Base-by-base conservation (phyloP, 2,113 vertebrate species). In the Oryzias melastigma region DNA sequence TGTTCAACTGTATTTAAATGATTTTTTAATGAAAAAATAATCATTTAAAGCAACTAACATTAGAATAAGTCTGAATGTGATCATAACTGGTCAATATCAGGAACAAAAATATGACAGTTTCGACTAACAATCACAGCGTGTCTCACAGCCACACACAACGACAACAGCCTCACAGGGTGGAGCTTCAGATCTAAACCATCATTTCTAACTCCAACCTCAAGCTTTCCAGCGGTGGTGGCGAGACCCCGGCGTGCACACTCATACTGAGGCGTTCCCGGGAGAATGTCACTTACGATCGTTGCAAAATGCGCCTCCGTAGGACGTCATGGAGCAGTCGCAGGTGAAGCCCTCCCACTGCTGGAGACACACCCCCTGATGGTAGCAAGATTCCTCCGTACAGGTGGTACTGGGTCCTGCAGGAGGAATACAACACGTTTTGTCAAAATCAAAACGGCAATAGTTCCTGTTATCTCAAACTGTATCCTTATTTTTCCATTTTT, bases 301-400 rank as follows among this genome's bases (percentile, higher is more conserved):
- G 86, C 91, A 92, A 41, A 90, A 90, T 14, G 91, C 90, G 77
- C 91, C 90, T 64, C 90, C 90, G 51, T 92, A 91, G 88, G 91
- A 92, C 88, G 95, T 96, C 95, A 97, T 96, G 75, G 88, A 93
- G 83, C 95, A 97, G 89, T 97, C 95, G 16, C 95, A 97, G 44
- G 92, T 92, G 88, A 94, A 96, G 88, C 94, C 95, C 58, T 96
- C 95, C 95, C 95, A 97, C 80, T 96, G 95, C 88, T 97, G 95
- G 85, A 97, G 88, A 92, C 95, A 97, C 79, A 96, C 94, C 55
- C 95, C 95, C 91, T 95, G 95, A 89, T 96, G 95, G 85, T 93
- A 93, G 87, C 95, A 97, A 35, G 95, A 96, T 58, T 96, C 95
- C 88, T 96, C 95, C 78, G 93, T 94, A 91, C 95, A 97, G 86